A percentile compares a stretch with the other conserved stretches of the same genome.
Conservation (phyloP, 2,113 vertebrate genomes). For the Ginglymostoma cirratum region DNA sequence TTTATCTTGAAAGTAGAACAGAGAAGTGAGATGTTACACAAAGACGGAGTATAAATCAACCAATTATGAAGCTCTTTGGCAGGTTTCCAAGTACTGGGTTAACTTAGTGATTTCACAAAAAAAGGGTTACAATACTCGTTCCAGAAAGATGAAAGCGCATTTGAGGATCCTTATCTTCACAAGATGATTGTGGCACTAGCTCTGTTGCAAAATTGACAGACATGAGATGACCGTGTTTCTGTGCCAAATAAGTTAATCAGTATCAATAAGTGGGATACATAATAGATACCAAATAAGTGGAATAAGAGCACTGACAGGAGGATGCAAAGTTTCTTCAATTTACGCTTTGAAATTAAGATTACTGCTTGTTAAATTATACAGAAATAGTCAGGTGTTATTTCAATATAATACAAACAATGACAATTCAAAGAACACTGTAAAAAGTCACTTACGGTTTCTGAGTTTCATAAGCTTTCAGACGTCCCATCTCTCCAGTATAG, state of each 20-base stretch:
- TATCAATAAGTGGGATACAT: not conserved
- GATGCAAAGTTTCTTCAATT: not conserved
- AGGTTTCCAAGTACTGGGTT: not conserved
- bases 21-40: not conserved
- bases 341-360: not conserved
- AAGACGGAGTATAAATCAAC: not conserved
- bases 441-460: conserved; percentile 85
- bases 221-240: not conserved
- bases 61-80: not conserved
- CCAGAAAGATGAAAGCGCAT: not conserved
- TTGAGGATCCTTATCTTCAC: not conserved
- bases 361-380: not conserved
- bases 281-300: no score
- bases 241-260: not conserved
- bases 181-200: not conserved
- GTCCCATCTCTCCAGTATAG: conserved; percentile 82
- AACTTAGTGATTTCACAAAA: not conserved
- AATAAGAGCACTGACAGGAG: not conserved
- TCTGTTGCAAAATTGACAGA: not conserved
- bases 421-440: not conserved
- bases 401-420: not conserved
- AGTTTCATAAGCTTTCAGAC: conserved; percentile 88
- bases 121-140: not conserved
- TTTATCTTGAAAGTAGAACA: not conserved
- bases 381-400: not conserved